A percentile compares a stretch with the other conserved stretches of the same genome.
Evolutionary conservation across 2,888 invertebrate genomes (phyloP).

Genomic region (Pristionchus entomophagus): DNA sequence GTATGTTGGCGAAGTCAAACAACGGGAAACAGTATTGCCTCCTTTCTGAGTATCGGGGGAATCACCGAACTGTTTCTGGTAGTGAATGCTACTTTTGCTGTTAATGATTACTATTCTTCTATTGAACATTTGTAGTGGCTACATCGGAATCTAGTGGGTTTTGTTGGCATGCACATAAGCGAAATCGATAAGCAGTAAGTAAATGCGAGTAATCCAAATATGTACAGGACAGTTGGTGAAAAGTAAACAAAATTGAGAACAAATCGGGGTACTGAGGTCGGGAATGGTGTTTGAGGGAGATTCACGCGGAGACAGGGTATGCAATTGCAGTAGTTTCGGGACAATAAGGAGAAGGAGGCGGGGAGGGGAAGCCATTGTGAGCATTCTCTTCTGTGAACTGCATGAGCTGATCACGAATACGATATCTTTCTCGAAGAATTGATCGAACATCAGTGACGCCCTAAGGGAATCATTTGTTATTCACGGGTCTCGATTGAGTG

Average conservation of each 20-base stretch:
- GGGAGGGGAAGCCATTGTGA: slow-evolving; percentile 44
- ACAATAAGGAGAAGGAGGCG: slow-evolving; percentile 45
- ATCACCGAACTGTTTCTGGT: slow-evolving; percentile 34
- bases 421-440: slow-evolving; percentile 90
- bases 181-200: slow-evolving; percentile 11
- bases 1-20: not conserved
- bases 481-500: not conserved
- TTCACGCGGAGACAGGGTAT: slow-evolving; percentile 46
- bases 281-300: slow-evolving; percentile 28
- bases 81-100: slow-evolving; percentile 13
- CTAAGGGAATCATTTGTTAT: slow-evolving; percentile 74
- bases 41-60: slow-evolving; percentile 23
- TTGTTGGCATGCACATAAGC: slow-evolving; percentile 10
- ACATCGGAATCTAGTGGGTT: not conserved
- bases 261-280: slow-evolving; percentile 34
- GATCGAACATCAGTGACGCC: slow-evolving; percentile 90
- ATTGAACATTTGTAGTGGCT: slow-evolving; percentile 1
- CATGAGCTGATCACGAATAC: slow-evolving; percentile 83
- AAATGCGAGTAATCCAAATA: slow-evolving; percentile 25
- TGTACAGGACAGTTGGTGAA: slow-evolving; percentile 38
- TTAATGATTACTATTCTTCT: slow-evolving; percentile 31
- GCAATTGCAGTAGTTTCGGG: slow-evolving; percentile 50
- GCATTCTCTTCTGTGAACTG: slow-evolving; percentile 46
- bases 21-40: slow-evolving; percentile 28
- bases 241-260: slow-evolving; percentile 6